These are phyloP conservation scores for Sinocyclocheilus anophthalmus DNA, from an alignment of 2,113 vertebrate species.

Conservation along the genomic window DNA sequence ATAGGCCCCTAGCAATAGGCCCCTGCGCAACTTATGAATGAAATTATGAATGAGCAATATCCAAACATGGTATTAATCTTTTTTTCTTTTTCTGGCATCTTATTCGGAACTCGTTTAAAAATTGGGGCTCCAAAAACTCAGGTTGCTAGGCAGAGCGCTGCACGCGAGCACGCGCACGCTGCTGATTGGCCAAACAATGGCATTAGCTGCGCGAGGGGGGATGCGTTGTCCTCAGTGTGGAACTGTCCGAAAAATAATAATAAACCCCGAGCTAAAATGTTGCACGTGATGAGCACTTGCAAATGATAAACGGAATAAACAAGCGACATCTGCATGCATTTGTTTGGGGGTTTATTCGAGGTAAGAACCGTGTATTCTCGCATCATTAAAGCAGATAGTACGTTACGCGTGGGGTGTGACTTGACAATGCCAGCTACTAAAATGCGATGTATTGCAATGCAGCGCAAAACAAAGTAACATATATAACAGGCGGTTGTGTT, in stretches of 20 bases:
- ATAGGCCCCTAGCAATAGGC: too few relatives aligned
- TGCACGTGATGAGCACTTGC: not conserved
- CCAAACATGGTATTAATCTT: not conserved
- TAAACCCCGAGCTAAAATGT: not conserved
- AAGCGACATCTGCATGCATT: not conserved
- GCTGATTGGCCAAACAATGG: slow-evolving; percentile 11
- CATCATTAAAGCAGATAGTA: not conserved
- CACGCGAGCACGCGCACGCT: not conserved
- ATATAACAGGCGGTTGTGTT: too few relatives aligned
- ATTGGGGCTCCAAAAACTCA: not conserved
- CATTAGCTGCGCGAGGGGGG: not conserved
- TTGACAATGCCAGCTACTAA: not conserved
- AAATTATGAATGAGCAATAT: not conserved
- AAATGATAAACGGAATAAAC: not conserved
- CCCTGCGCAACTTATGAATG: too few relatives aligned
- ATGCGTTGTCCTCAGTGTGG: not conserved
- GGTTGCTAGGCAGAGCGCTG: slow-evolving; percentile 43
- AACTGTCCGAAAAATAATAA: slow-evolving; percentile 1
- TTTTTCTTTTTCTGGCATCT: not conserved
- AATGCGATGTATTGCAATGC: not conserved
- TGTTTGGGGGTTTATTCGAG: not conserved
- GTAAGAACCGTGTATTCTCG: slow-evolving; percentile 2
- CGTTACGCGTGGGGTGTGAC: slow-evolving; percentile 13
- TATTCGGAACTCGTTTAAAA: not conserved
- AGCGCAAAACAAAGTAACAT: not conserved